Evolutionary conservation across 2,113 vertebrate genomes (phyloP).

Genomic region (Raja brachyura): DNA sequence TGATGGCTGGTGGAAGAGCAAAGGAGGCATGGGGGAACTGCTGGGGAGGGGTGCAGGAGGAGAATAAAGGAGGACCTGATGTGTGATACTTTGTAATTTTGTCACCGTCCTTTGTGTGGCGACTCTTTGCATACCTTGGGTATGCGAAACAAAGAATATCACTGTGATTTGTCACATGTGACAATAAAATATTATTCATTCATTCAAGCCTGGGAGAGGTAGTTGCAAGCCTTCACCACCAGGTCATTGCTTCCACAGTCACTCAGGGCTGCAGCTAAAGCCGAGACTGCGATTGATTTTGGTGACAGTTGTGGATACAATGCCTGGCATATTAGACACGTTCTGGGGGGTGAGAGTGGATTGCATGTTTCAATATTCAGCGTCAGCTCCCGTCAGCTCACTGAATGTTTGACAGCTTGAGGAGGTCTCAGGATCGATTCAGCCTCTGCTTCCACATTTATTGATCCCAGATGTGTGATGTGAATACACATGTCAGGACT

Average conservation of each 20-base stretch:
- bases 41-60: too few relatives aligned
- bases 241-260: not conserved
- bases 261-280: not conserved
- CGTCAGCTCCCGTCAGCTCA: not conserved
- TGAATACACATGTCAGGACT: constrained; percentile 34
- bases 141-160: too few relatives aligned
- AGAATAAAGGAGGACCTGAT: too few relatives aligned
- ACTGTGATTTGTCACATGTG: too few relatives aligned
- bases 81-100: too few relatives aligned
- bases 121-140: too few relatives aligned
- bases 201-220: not conserved
- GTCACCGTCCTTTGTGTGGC: too few relatives aligned
- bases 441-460: constrained; percentile 40
- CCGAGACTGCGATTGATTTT: not conserved
- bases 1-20: too few relatives aligned
- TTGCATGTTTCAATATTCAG: not conserved
- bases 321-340: constrained; percentile 31
- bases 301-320: not conserved
- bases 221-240: not conserved
- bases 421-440: constrained; percentile 26
- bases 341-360: not conserved
- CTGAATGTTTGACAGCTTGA: not conserved
- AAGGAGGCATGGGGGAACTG: too few relatives aligned
- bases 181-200: too few relatives aligned
- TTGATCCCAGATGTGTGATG: not conserved